A percentile compares a stretch with the other conserved stretches of the same genome.
These are phyloP conservation scores for Tenthredo distinguenda DNA, from an alignment of 2,888 invertebrate species.

Conservation along the genomic window DNA sequence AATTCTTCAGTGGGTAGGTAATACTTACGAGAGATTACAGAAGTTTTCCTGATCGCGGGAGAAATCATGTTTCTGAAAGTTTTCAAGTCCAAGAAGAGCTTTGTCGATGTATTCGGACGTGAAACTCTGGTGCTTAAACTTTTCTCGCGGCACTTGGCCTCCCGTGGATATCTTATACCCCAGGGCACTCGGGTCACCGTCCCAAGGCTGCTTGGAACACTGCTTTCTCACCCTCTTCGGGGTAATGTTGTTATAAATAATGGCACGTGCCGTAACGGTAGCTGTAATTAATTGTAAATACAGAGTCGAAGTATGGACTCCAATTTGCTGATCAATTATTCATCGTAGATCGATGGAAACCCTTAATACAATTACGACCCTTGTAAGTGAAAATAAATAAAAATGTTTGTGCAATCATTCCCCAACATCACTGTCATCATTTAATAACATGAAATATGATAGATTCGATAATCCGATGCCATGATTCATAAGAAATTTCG, in stretches of 20 bases:
- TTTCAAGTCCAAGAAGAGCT: neutral
- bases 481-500: neutral
- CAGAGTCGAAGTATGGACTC: neutral
- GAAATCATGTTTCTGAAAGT: neutral
- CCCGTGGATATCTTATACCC: constrained; percentile 19
- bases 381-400: neutral
- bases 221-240: neutral
- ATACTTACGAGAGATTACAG: neutral
- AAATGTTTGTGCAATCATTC: neutral
- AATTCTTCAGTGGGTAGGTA: neutral
- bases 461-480: neutral
- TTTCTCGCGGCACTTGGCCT: constrained; percentile 31
- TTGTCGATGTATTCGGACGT: neutral
- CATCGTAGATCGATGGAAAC: neutral
- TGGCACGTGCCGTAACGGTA: neutral
- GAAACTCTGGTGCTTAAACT: constrained; percentile 36
- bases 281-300: constrained; percentile 33
- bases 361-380: neutral
- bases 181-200: constrained; percentile 28
- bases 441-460: neutral
- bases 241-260: constrained; percentile 44
- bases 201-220: constrained; percentile 7
- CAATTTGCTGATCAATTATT: constrained; percentile 17
- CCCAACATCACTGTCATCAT: neutral
- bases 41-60: neutral